Conservation (phyloP, 2,113 vertebrate species). For the Sprattus sprattus region DNA sequence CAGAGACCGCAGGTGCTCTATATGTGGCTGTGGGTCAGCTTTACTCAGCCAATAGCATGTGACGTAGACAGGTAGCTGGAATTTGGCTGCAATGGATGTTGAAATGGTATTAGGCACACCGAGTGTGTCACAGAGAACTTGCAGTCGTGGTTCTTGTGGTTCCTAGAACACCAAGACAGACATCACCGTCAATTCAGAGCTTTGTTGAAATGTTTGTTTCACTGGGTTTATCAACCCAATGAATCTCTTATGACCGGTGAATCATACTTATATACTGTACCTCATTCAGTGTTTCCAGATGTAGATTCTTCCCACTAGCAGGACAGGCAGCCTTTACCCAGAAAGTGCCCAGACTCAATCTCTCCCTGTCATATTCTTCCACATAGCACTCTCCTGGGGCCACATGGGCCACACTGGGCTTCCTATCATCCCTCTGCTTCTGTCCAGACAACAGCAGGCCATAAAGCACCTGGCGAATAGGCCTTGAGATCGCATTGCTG, state of each 20-base stretch:
- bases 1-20: slow-evolving; percentile 74
- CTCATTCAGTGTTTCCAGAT: slow-evolving; percentile 46
- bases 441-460: slow-evolving; percentile 68
- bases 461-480: slow-evolving; percentile 79
- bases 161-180: slow-evolving; percentile 59
- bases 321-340: slow-evolving; percentile 58
- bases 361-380: slow-evolving; percentile 72
- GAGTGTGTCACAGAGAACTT: slow-evolving; percentile 74
- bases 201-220: not conserved
- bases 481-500: slow-evolving; percentile 61
- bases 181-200: not conserved
- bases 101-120: slow-evolving; percentile 54
- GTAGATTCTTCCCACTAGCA: slow-evolving; percentile 37
- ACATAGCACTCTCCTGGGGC: slow-evolving; percentile 43
- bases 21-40: slow-evolving; percentile 61
- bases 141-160: slow-evolving; percentile 45
- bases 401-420: not conserved
- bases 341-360: slow-evolving; percentile 56
- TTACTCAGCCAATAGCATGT: slow-evolving; percentile 77
- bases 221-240: not conserved
- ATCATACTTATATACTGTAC: not conserved
- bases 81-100: slow-evolving; percentile 55
- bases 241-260: not conserved
- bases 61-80: slow-evolving; percentile 72
- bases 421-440: not conserved